These are phyloP conservation scores for Eclectus roratus DNA, from an alignment of 2,113 vertebrate genomes.

Conservation along the genomic window DNA sequence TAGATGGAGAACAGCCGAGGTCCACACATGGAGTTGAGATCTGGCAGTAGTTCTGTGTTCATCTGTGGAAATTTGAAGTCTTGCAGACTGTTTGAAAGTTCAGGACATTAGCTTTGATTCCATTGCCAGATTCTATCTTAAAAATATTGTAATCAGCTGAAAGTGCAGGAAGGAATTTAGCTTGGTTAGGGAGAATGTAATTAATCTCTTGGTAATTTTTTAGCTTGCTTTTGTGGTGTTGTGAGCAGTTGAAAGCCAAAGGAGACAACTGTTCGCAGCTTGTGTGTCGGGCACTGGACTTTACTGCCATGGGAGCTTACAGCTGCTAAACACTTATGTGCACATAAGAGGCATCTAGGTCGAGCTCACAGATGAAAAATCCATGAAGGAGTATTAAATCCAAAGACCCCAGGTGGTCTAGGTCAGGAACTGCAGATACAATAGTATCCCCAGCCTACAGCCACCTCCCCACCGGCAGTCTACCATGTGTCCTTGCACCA, in stretches of 20 bases:
- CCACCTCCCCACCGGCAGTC: background rate
- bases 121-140: background rate
- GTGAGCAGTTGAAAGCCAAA: background rate
- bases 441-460: background rate
- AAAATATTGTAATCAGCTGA: background rate
- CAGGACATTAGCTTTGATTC: background rate
- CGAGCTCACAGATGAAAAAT: background rate
- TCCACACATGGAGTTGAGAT: background rate
- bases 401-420: background rate
- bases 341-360: background rate
- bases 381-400: background rate
- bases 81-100: background rate
- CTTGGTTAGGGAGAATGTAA: background rate
- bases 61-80: background rate
- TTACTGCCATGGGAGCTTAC: background rate
- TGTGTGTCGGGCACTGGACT: background rate
- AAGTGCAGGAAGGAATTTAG: background rate
- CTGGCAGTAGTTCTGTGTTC: background rate
- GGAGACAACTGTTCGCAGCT: background rate
- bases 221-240: background rate
- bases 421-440: background rate
- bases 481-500: background rate
- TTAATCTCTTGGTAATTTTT: background rate
- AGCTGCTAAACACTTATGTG: fast-evolving
- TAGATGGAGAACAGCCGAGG: background rate